These are phyloP conservation scores for Pyrochroa serraticornis DNA, from an alignment of 2,888 invertebrate species.

Conservation along the genomic window DNA sequence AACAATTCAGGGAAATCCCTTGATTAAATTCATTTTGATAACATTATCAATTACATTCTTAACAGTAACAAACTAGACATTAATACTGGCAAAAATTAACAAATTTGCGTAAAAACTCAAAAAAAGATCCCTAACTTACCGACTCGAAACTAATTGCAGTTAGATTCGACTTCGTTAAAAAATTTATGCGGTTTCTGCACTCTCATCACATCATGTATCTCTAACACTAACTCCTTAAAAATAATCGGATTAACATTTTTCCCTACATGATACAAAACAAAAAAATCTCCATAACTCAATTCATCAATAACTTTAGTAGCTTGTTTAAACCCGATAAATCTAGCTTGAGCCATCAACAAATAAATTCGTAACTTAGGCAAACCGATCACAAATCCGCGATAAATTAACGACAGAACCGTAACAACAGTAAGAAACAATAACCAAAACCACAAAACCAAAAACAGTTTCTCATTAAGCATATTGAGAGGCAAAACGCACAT, in stretches of 20 bases:
- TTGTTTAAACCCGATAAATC: constrained; percentile 62
- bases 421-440: constrained; percentile 68
- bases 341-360: constrained; percentile 67
- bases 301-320: constrained; percentile 60
- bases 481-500: constrained; percentile 80
- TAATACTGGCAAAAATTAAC: too few species aligned
- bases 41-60: too few species aligned
- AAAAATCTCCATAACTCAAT: constrained; percentile 77
- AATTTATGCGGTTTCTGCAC: too few species aligned
- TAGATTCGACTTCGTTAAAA: too few species aligned
- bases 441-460: constrained; percentile 78
- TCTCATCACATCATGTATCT: constrained; percentile 36
- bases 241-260: constrained; percentile 76
- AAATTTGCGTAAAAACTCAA: too few species aligned
- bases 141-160: too few species aligned
- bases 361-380: constrained; percentile 65
- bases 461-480: constrained; percentile 81
- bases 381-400: constrained; percentile 65
- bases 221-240: constrained; percentile 66
- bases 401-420: constrained; percentile 69
- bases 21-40: too few species aligned
- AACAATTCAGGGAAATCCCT: too few species aligned
- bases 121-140: too few species aligned
- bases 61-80: too few species aligned
- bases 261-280: constrained; percentile 74